Evolutionary conservation across 2,888 invertebrate genomes (phyloP).

Genomic region (Lepidonotus clava): DNA sequence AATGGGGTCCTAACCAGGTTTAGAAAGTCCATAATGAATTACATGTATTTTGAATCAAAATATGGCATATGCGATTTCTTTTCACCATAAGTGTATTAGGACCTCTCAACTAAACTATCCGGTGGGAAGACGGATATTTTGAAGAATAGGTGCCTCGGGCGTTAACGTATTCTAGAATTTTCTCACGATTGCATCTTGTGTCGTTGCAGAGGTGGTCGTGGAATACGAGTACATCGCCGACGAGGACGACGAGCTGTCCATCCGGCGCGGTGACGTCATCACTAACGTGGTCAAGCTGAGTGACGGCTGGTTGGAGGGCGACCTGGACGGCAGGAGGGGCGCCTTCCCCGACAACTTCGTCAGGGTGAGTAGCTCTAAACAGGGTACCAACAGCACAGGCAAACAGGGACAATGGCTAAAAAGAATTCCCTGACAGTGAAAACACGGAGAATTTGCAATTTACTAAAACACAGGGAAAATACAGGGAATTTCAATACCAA

Average conservation of each 20-base stretch:
- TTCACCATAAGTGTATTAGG: no score
- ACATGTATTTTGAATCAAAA: no score
- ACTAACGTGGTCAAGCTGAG: constrained; percentile 88
- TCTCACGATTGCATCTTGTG: background rate
- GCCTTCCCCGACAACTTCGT: constrained; percentile 98
- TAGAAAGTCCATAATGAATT: no score
- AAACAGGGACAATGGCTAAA: no score
- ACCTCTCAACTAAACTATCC: background rate
- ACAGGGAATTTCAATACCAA: no score
- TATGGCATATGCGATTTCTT: no score
- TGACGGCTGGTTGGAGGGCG: constrained; percentile 97
- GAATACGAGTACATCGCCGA: constrained; percentile 89
- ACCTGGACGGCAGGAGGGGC: constrained; percentile 88
- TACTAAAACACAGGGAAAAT: no score
- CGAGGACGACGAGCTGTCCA: constrained; percentile 91
- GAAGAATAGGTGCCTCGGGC: background rate
- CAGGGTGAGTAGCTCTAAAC: constrained; percentile 72
- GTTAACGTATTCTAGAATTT: background rate
- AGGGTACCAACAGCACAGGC: no score
- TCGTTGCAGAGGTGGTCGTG: constrained; percentile 86
- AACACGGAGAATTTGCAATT: no score
- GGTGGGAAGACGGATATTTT: background rate
- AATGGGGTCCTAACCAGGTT: no score
- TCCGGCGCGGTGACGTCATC: constrained; percentile 91
- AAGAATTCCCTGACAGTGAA: no score